A percentile compares a stretch with the other conserved stretches of the same genome.
Evolutionary conservation across 2,113 vertebrate genomes (phyloP).

Genomic region (Herpetotheres cachinnans): DNA sequence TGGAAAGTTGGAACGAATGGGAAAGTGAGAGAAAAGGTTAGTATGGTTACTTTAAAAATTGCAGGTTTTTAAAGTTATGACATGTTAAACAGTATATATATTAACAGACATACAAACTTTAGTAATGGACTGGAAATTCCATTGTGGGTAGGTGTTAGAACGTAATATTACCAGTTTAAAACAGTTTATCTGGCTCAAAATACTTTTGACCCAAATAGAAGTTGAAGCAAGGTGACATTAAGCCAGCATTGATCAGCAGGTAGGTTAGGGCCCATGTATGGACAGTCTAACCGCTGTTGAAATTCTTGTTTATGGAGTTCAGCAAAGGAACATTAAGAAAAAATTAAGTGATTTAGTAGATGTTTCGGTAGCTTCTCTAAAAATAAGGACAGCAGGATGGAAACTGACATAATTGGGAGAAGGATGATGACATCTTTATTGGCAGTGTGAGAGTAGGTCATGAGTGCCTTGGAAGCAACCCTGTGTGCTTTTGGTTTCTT

Average conservation of each 20-base stretch:
- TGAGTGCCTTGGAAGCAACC: not conserved
- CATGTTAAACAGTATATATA: not conserved
- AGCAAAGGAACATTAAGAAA: not conserved
- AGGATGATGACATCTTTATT: not conserved
- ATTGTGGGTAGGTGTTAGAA: not conserved
- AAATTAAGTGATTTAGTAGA: not conserved
- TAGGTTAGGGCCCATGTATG: not conserved
- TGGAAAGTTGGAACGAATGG: not conserved
- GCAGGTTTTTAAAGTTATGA: not conserved
- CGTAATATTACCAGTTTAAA: not conserved
- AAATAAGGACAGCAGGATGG: not conserved
- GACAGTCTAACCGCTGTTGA: not conserved
- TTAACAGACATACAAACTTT: not conserved
- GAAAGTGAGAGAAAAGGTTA: not conserved
- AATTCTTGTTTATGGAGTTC: not conserved
- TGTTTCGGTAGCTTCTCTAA: not conserved
- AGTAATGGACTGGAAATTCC: not conserved
- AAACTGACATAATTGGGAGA: not conserved
- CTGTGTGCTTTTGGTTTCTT: not conserved
- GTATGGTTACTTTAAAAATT: not conserved
- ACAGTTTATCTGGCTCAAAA: not conserved
- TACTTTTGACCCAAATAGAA: not conserved
- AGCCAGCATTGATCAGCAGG: not conserved
- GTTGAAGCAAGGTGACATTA: not conserved
- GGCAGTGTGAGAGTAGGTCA: not conserved